Percentiles rank a stretch among this genome's conserved stretches.
Evolutionary conservation across 2,113 vertebrate species (phyloP).

Genomic region (Poeciliopsis turrubarensis): DNA sequence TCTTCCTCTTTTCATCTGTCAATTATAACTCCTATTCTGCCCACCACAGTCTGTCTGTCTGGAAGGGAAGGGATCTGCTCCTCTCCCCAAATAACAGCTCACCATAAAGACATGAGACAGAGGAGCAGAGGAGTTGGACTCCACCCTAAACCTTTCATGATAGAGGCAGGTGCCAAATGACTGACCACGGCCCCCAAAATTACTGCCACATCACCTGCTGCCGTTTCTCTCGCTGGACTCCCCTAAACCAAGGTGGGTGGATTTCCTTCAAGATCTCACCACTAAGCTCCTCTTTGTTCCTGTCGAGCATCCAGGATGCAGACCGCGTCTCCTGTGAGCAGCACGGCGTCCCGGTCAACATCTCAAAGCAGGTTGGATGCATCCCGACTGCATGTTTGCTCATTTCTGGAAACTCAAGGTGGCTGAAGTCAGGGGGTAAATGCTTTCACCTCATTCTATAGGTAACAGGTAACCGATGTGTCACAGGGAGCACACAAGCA

Average conservation of each 20-base stretch:
- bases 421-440: neutral
- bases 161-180: constrained; percentile 53
- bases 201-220: constrained; percentile 65
- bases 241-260: constrained; percentile 5
- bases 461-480: constrained; percentile 47
- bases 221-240: constrained; percentile 18
- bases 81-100: constrained; percentile 40
- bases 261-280: constrained; percentile 17
- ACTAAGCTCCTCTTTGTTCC: constrained; percentile 19
- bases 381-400: constrained; percentile 12
- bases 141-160: constrained; percentile 57
- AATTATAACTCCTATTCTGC: neutral
- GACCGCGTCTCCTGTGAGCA: neutral
- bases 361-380: constrained; percentile 3
- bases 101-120: constrained; percentile 28
- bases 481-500: constrained; percentile 11
- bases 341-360: neutral
- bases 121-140: constrained; percentile 33
- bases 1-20: constrained; percentile 21
- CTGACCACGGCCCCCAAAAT: constrained; percentile 24
- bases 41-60: constrained; percentile 9
- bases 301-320: neutral
- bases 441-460: neutral
- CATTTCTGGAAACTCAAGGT: constrained; percentile 3
- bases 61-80: constrained; percentile 15